phyloP scores from a whole-genome alignment of 35 echinoderm and acorn worm genomes.

The Diadema setosum region DNA sequence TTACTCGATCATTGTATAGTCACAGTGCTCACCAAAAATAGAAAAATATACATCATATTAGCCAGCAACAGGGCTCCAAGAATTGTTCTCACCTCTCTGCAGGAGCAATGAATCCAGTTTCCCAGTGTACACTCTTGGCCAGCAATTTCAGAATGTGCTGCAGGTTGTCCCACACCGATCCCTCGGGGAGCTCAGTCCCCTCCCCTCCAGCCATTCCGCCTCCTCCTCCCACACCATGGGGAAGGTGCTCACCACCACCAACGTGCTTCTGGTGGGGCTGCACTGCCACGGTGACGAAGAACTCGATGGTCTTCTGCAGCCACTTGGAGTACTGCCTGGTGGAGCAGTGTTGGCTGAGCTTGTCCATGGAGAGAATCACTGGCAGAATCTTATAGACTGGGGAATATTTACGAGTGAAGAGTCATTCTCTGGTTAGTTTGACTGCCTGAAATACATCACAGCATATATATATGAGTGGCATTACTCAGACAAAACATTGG shows the following conservation, averaged over 20 bases:
- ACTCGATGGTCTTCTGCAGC: constrained; percentile 71
- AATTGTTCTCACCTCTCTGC: background rate
- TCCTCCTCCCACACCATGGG: background rate
- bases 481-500: too few species aligned
- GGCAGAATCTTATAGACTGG: constrained; percentile 74
- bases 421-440: too few species aligned
- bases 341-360: constrained; percentile 11
- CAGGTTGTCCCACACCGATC: background rate
- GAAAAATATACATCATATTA: too few species aligned
- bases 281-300: constrained; percentile 47
- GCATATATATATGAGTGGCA: too few species aligned
- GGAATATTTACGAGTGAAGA: too few species aligned
- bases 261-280: background rate
- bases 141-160: background rate
- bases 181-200: background rate
- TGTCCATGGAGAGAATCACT: constrained; percentile 30
- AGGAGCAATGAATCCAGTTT: background rate
- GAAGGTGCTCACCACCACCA: background rate
- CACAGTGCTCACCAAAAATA: too few species aligned
- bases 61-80: too few species aligned
- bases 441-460: too few species aligned
- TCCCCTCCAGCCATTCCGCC: background rate
- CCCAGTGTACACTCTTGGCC: background rate
- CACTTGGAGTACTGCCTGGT: constrained; percentile 63
- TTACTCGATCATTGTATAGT: too few species aligned